Conservation (phyloP, 2,797 vertebrate species). For the Macrochelys suwanniensis region DNA sequence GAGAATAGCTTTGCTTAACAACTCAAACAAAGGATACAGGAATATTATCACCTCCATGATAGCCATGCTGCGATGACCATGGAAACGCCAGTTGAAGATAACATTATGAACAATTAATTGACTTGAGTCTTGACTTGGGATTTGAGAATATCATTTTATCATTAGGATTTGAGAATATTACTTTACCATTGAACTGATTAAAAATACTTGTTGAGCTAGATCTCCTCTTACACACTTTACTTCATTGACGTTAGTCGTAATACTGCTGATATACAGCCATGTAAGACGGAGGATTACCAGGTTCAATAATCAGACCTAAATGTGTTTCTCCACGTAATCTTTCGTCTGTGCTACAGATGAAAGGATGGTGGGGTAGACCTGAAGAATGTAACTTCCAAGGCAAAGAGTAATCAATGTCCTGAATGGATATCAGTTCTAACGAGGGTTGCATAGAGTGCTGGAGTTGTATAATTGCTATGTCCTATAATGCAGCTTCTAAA, state of each 20-base stretch:
- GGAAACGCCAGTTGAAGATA: neutral
- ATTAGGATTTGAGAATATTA: neutral
- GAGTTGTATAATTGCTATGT: neutral
- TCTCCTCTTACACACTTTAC: neutral
- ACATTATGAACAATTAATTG: neutral
- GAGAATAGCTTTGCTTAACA: neutral
- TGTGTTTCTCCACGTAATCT: neutral
- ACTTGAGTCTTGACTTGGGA: neutral
- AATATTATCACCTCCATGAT: neutral
- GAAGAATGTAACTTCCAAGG: neutral
- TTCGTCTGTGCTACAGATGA: neutral
- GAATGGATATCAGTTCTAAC: neutral
- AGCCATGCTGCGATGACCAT: neutral
- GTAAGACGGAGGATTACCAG: neutral
- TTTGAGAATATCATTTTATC: neutral
- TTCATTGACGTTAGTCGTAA: neutral
- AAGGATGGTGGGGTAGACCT: neutral
- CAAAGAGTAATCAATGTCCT: neutral
- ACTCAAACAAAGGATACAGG: neutral
- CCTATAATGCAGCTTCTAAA: conserved; percentile 22
- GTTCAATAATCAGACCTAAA: neutral
- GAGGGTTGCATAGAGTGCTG: neutral
- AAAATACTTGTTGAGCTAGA: neutral
- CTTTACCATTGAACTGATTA: neutral
- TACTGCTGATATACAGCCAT: neutral